Evolutionary conservation across 2,113 vertebrate genomes (phyloP).

Genomic region (Platichthys stellatus): DNA sequence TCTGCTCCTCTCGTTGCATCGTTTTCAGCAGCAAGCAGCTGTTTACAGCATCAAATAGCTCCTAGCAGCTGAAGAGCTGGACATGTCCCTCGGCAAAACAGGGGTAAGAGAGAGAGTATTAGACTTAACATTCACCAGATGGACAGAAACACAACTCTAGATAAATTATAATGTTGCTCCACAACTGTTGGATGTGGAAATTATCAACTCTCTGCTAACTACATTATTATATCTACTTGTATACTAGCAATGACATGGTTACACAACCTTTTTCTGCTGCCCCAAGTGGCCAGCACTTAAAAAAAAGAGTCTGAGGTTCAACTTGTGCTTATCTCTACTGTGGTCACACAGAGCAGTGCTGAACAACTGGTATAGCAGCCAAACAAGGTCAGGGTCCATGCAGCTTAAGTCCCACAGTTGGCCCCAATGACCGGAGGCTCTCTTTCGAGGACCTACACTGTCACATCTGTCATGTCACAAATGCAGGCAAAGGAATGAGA

Average conservation of each 20-base stretch:
- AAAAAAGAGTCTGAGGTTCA: background rate
- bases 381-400: background rate
- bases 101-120: background rate
- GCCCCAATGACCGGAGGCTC: background rate
- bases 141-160: background rate
- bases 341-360: background rate
- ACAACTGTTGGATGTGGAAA: background rate
- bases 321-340: background rate
- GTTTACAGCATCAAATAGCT: too few relatives aligned
- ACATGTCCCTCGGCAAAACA: too few relatives aligned
- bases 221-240: background rate
- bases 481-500: slow-evolving; percentile 10
- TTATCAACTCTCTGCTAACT: background rate
- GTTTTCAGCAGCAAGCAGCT: too few relatives aligned
- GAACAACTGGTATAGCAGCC: background rate
- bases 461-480: slow-evolving; percentile 14
- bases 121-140: background rate
- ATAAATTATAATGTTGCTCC: background rate
- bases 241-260: background rate
- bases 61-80: too few relatives aligned
- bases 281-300: background rate
- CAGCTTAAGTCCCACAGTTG: background rate
- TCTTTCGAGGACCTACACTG: slow-evolving; percentile 24
- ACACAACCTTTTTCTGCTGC: background rate
- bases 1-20: too few relatives aligned